Conservation (phyloP, 2,797 vertebrate species). For the Forpus xanthops region DNA sequence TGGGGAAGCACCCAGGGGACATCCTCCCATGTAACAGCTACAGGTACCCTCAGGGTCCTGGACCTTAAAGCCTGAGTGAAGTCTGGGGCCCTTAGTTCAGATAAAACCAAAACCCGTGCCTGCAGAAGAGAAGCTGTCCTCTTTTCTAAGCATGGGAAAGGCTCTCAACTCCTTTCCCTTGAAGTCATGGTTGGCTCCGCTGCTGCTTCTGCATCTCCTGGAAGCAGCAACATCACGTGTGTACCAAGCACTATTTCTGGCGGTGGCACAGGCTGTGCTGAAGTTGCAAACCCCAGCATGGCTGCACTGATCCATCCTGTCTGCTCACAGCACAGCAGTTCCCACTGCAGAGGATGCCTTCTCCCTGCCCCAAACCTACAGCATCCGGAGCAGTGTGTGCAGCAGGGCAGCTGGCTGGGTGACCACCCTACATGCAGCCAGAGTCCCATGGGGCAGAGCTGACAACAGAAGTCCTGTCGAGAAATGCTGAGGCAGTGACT, state of each 20-base stretch:
- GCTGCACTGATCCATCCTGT: fast-evolving
- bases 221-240: fast-evolving
- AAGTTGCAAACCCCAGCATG: not conserved
- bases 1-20: not conserved
- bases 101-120: not conserved
- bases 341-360: not conserved
- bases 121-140: not conserved
- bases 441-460: fast-evolving
- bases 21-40: not conserved
- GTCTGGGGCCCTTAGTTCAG: not conserved
- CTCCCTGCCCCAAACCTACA: fast-evolving
- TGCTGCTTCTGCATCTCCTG: not conserved
- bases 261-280: fast-evolving
- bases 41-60: not conserved
- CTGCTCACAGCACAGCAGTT: not conserved
- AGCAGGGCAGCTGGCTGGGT: fast-evolving
- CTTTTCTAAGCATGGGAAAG: not conserved
- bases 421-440: fast-evolving
- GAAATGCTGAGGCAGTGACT: not conserved
- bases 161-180: not conserved
- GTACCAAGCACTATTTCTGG: not conserved
- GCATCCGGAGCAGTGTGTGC: fast-evolving
- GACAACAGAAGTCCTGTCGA: fast-evolving
- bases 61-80: not conserved
- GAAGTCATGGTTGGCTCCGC: not conserved